phyloP scores from a whole-genome alignment of 2,113 vertebrate genomes.

The Amia ocellicauda region DNA sequence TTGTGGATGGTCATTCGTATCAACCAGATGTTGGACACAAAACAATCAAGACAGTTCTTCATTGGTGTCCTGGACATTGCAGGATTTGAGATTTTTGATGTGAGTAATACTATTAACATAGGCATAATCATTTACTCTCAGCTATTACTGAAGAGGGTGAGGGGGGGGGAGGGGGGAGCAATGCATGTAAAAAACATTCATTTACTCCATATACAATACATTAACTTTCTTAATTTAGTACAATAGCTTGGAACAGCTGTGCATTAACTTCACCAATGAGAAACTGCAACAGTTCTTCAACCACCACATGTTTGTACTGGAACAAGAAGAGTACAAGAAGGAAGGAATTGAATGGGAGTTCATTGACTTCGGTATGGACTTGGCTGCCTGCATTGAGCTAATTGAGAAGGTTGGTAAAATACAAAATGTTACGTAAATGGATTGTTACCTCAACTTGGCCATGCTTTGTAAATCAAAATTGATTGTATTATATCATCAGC shows the following conservation, averaged over 20 bases:
- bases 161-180: no score
- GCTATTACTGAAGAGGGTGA: no score
- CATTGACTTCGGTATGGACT: constrained; percentile 67
- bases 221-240: constrained; percentile 46
- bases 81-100: constrained; percentile 31
- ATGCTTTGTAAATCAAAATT: no score
- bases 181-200: no score
- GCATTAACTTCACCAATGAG: constrained; percentile 70
- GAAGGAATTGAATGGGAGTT: constrained; percentile 65
- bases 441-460: no score
- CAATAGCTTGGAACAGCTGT: constrained; percentile 72
- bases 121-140: no score
- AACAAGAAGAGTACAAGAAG: constrained; percentile 67
- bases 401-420: constrained; percentile 55
- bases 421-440: no score
- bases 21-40: constrained; percentile 22
- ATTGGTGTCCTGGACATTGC: constrained; percentile 25
- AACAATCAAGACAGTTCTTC: constrained; percentile 21
- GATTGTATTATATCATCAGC: no score
- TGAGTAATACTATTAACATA: no score
- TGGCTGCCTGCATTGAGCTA: constrained; percentile 62
- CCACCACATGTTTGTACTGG: constrained; percentile 57
- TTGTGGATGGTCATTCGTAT: constrained; percentile 37
- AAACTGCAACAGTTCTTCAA: constrained; percentile 69
- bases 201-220: no score